Evolutionary conservation across 2,113 vertebrate genomes (phyloP).

Genomic region (Brachionichthys hirsutus): DNA sequence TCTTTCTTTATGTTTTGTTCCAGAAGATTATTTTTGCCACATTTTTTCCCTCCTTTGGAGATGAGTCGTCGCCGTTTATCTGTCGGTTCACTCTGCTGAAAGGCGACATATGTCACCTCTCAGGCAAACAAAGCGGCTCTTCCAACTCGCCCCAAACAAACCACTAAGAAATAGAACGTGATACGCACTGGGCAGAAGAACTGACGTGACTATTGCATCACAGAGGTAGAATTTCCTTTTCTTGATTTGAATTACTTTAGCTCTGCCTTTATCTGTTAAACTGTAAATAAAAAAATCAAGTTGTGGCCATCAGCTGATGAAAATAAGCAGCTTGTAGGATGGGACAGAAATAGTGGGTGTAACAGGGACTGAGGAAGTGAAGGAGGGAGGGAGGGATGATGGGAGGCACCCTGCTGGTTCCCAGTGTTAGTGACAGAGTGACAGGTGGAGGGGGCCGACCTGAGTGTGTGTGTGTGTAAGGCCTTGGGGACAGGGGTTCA

Average conservation of each 20-base stretch:
- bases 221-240: too few species aligned
- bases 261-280: too few species aligned
- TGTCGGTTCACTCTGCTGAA: neutral
- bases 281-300: too few species aligned
- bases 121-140: too few species aligned
- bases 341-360: conserved; percentile 16
- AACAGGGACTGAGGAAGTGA: conserved; percentile 9
- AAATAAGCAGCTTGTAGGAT: neutral
- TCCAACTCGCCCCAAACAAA: too few species aligned
- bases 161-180: too few species aligned
- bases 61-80: conserved; percentile 21
- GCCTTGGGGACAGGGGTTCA: conserved; percentile 73
- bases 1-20: too few species aligned
- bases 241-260: too few species aligned
- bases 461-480: conserved; percentile 18
- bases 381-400: conserved; percentile 38
- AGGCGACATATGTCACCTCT: too few species aligned
- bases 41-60: conserved; percentile 16
- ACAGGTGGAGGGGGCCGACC: conserved; percentile 68
- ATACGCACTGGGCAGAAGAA: too few species aligned
- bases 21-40: neutral
- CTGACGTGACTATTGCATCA: too few species aligned
- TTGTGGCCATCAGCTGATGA: too few species aligned
- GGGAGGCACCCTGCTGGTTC: conserved; percentile 67
- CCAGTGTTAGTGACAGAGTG: conserved; percentile 52